These are phyloP conservation scores for Tenthredo notha DNA, from an alignment of 2,888 invertebrate species.

Conservation along the genomic window DNA sequence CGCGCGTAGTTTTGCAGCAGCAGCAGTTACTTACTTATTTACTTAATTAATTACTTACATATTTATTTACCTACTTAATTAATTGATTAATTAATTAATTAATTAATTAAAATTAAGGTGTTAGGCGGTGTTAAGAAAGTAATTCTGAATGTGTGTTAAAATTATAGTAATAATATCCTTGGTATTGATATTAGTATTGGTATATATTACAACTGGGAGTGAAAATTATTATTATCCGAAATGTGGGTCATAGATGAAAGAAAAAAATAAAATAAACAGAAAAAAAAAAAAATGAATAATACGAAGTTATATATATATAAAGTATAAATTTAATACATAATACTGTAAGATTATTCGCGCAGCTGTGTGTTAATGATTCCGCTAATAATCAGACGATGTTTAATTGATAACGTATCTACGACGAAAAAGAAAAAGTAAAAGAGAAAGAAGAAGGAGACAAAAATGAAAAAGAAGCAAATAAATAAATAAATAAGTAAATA, in stretches of 20 bases:
- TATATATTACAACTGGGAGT: slow-evolving; percentile 9
- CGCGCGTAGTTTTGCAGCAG: not conserved
- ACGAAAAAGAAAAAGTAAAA: not conserved
- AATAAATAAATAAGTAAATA: not conserved
- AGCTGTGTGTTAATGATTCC: not conserved
- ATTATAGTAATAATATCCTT: slow-evolving; percentile 25
- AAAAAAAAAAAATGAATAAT: not conserved
- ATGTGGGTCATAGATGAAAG: slow-evolving; percentile 1
- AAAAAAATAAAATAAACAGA: too few relatives aligned
- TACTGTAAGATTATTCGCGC: slow-evolving; percentile 21
- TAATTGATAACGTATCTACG: not conserved
- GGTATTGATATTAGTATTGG: slow-evolving; percentile 40
- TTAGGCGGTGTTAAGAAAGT: slow-evolving; percentile 44
- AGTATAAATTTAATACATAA: not conserved
- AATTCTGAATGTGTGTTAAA: slow-evolving; percentile 32
- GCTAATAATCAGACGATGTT: slow-evolving; percentile 13
- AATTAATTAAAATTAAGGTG: slow-evolving; percentile 9
- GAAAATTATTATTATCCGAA: not conserved
- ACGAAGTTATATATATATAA: not conserved
- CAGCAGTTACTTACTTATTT: slow-evolving; percentile 39
- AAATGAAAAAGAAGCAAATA: not conserved
- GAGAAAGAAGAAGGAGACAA: not conserved
- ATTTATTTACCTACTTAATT: not conserved
- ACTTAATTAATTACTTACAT: not conserved
- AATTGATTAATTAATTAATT: not conserved